These are phyloP conservation scores for Intellagama lesueurii DNA, from an alignment of 2,797 vertebrate species.

Conservation along the genomic window DNA sequence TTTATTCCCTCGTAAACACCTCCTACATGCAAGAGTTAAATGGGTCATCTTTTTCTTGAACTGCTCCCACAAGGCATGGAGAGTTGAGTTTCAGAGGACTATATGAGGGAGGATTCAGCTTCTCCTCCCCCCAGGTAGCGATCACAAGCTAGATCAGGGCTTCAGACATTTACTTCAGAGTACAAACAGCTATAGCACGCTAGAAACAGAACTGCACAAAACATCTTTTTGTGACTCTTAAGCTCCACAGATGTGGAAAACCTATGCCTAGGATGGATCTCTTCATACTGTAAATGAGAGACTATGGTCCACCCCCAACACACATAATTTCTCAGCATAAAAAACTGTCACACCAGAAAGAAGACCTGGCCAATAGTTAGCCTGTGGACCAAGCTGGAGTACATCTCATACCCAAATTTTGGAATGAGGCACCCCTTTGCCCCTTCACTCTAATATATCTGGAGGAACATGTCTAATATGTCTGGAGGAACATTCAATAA, in stretches of 20 bases:
- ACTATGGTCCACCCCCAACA: not conserved
- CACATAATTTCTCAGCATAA: not conserved
- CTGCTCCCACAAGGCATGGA: too few relatives aligned
- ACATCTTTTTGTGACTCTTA: too few relatives aligned
- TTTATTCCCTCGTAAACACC: too few relatives aligned
- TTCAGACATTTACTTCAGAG: not conserved
- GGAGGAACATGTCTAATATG: not conserved
- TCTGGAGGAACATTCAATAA: not conserved
- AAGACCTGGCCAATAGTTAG: not conserved
- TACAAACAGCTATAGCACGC: not conserved
- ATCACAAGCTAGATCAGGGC: not conserved
- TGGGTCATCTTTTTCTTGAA: too few relatives aligned
- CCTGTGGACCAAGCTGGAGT: too few relatives aligned
- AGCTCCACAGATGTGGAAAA: not conserved
- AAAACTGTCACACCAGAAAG: not conserved
- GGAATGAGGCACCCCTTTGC: too few relatives aligned
- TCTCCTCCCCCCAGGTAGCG: not conserved
- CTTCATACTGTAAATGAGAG: not conserved
- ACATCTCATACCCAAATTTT: too few relatives aligned
- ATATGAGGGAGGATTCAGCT: not conserved
- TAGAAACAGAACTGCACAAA: not conserved
- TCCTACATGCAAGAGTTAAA: too few relatives aligned
- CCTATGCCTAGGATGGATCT: not conserved
- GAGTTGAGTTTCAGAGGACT: not conserved
- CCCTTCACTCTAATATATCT: too few relatives aligned